These are phyloP conservation scores for Pseudochaenichthys georgianus DNA, from an alignment of 2,797 vertebrate genomes.

Conservation along the genomic window DNA sequence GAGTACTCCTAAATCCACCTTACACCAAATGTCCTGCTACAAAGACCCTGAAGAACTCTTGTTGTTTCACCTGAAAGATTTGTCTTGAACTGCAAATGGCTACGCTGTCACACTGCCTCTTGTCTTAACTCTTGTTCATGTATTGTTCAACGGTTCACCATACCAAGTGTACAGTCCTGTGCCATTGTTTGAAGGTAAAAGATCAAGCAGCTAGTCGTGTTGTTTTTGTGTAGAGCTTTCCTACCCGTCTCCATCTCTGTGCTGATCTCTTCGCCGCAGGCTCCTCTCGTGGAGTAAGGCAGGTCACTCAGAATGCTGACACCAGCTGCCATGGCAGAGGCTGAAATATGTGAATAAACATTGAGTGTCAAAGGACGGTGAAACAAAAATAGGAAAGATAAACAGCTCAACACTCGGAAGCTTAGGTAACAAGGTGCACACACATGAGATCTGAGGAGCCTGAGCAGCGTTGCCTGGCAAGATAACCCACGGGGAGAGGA, in stretches of 20 bases:
- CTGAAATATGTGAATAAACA: conserved; percentile 80
- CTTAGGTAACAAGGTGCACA: conserved; percentile 26
- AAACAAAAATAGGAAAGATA: conserved; percentile 4
- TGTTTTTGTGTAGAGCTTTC: conserved; percentile 28
- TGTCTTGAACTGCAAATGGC: background rate
- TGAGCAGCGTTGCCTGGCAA: conserved; percentile 58
- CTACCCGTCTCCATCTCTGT: conserved; percentile 90
- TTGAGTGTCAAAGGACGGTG: conserved; percentile 54
- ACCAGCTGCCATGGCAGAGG: conserved; percentile 91
- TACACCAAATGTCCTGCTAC: background rate
- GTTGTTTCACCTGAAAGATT: background rate
- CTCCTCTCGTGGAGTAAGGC: conserved; percentile 78
- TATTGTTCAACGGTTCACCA: background rate
- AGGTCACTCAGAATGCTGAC: conserved; percentile 89
- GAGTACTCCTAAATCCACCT: background rate
- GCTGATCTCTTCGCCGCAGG: conserved; percentile 70
- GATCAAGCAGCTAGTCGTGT: background rate
- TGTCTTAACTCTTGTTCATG: background rate
- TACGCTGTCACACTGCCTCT: background rate
- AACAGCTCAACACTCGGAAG: conserved; percentile 1
- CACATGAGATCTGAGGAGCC: conserved; percentile 41
- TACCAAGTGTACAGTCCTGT: background rate
- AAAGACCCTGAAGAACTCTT: background rate
- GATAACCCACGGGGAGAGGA: conserved; percentile 42
- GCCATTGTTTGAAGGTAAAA: background rate